Conservation (phyloP, 2,113 vertebrate species). For the Irena cyanogastra region DNA sequence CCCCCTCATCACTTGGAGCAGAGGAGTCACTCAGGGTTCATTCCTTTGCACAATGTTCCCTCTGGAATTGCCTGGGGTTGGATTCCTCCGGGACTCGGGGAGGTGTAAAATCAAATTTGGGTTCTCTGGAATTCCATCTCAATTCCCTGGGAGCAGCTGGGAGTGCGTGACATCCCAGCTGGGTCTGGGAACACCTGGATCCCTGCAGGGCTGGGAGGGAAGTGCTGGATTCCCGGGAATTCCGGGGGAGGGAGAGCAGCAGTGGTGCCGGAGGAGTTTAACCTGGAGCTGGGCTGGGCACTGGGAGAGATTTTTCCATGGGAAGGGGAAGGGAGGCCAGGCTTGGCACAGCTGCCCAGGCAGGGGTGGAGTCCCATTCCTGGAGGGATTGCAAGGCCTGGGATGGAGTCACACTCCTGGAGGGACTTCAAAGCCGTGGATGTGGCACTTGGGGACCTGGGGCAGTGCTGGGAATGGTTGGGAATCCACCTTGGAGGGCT, state of each 20-base stretch:
- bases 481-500: background rate
- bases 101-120: accelerated
- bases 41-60: background rate
- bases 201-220: background rate
- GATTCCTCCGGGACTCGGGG: background rate
- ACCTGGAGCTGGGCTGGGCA: accelerated
- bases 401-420: background rate
- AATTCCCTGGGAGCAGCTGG: background rate
- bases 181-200: accelerated
- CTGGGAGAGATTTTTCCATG: background rate
- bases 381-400: background rate
- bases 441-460: background rate
- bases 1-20: background rate
- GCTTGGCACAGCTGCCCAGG: background rate
- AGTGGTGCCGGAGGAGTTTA: accelerated
- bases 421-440: accelerated
- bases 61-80: background rate
- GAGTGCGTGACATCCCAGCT: background rate
- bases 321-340: background rate
- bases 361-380: background rate
- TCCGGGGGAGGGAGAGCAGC: background rate
- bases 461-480: background rate
- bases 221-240: background rate
- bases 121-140: background rate
- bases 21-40: background rate